phyloP scores from a whole-genome alignment of 2,113 vertebrate genomes.

The Collichthys lucidus region DNA sequence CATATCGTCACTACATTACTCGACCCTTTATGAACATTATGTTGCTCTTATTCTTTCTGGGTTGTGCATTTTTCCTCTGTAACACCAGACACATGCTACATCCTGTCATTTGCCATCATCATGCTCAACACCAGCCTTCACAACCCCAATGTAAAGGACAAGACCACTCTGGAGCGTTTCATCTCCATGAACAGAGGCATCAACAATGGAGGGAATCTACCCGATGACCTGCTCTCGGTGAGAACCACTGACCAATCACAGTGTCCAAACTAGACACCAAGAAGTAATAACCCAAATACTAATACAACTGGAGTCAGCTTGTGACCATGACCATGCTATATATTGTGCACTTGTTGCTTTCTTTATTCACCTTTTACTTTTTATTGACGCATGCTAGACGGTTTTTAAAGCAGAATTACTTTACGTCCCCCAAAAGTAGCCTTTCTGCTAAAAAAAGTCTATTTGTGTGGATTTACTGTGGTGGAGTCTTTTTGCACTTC shows the following conservation, averaged over 20 bases:
- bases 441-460: background rate
- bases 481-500: background rate
- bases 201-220: constrained; percentile 90
- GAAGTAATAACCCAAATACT: background rate
- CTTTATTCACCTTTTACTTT: too few species aligned
- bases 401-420: background rate
- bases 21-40: background rate
- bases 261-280: background rate
- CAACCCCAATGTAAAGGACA: constrained; percentile 96
- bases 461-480: background rate
- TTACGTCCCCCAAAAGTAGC: background rate
- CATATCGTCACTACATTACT: background rate
- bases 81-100: constrained; percentile 93
- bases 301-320: background rate
- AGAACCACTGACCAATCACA: constrained; percentile 53
- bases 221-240: constrained; percentile 90
- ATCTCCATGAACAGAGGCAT: constrained; percentile 95
- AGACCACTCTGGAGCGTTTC: constrained; percentile 92
- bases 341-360: too few species aligned
- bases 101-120: constrained; percentile 96
- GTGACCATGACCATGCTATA: too few species aligned
- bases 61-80: background rate
- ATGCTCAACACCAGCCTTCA: constrained; percentile 98
- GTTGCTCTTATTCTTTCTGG: constrained; percentile 5
- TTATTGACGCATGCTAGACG: too few species aligned